Conservation (phyloP, 2,888 invertebrate genomes). For the Cenopis cana region DNA sequence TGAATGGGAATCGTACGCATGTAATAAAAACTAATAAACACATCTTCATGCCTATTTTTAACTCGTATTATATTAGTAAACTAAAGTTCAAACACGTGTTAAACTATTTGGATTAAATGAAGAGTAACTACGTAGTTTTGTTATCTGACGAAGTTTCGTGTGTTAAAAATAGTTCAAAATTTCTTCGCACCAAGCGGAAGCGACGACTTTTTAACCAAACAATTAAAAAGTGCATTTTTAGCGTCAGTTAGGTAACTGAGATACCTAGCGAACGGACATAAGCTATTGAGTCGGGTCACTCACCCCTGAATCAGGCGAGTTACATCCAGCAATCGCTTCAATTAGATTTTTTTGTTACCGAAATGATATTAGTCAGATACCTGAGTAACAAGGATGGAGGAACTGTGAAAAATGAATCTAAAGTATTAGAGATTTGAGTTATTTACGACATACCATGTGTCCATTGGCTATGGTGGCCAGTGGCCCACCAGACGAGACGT, state of each 20-base stretch:
- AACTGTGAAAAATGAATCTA: too few species aligned
- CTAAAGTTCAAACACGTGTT: constrained; percentile 26
- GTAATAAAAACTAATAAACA: constrained; percentile 12
- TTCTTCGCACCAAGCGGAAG: constrained; percentile 27
- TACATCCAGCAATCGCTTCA: constrained; percentile 57
- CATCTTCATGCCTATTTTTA: background rate
- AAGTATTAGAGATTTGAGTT: too few species aligned
- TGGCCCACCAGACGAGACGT: too few species aligned
- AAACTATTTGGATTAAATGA: constrained; percentile 21
- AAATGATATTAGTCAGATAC: background rate
- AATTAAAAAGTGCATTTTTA: constrained; percentile 39
- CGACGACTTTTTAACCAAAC: constrained; percentile 15
- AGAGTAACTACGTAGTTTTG: background rate
- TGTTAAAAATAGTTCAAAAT: constrained; percentile 30
- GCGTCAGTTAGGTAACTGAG: constrained; percentile 45
- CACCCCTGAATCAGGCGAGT: constrained; percentile 68
- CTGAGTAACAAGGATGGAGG: too few species aligned
- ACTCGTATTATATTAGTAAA: constrained; percentile 23
- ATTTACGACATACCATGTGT: too few species aligned
- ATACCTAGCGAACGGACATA: constrained; percentile 56
- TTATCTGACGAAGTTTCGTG: constrained; percentile 1
- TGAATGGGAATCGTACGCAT: constrained; percentile 42
- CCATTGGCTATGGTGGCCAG: too few species aligned
- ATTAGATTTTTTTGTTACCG: constrained; percentile 45
- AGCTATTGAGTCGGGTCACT: constrained; percentile 74